Evolutionary conservation across 1,140 invertebrate genomes (phyloP), one percentile per base, ranked within the genome.

Genomic region (Penaeus chinensis): DNA sequence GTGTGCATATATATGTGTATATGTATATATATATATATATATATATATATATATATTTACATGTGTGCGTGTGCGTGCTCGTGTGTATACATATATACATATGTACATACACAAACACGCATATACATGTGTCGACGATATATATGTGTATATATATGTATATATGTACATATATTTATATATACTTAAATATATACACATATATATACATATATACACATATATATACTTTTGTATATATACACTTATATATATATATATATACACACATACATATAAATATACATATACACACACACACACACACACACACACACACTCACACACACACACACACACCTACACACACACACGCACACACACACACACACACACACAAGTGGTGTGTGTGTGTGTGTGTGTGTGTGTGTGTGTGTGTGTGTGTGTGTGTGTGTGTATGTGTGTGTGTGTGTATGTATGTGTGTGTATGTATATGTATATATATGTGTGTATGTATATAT

Each of bases 151-250:
- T 42, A 66, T 69, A 66, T 69, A 66, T 54, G 65, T 69, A 66
- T 69, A 66, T 69, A 66, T 69, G 65, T 69, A 82, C n/a, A 69
- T 69, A 69, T 79, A 61, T 62, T 0, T 79, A 79, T 79, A 79
- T 79, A 79, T 79, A 61, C 54, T 54, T 79, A 79, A 54, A 79
- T 79, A 79, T 79, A 79, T 79, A 79, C 54, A 79, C 22, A 71
- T 71, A 13, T 20, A 71, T 71, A 71, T 71, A 71, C 7, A 71
- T 71, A 71, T 71, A 71, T 20, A 20, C 22, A 71, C 22, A 71
- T 20, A 3, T 69, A 82, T 42, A 66, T 69, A 66, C 42, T 47
- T 69, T 66, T 69, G 69, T 69, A 82, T 69, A 66, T 69, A 66
- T 69, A 82, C 42, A 82, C 42, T 47, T 69, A 69, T 79, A 60